Evolutionary conservation across 2,888 invertebrate genomes (phyloP), one percentile per base, ranked within the genome.

Genomic region (Hyposoter dolosus): DNA sequence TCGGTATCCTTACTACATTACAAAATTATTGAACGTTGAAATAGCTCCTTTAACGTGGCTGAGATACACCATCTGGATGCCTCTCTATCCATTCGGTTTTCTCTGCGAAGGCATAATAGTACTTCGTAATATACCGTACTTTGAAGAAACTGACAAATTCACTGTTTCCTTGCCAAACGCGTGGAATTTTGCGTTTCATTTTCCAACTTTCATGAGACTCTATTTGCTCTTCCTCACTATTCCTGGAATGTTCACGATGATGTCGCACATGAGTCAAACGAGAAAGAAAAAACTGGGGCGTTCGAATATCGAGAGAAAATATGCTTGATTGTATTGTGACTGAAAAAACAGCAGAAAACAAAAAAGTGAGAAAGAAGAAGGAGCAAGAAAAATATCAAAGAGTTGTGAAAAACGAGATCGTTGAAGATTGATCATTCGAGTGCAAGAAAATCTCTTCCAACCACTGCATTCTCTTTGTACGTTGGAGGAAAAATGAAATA

Each of bases 1-100:
- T 88, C 98, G 99, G 90, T 99, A 99, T 95, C 99, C 99, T 0
- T 99, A 97, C 94, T 99, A 99, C 94, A 96, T 99, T 92, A 95
- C 97, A 0, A 97, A 97, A 91, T 94, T 98, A 0, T 96, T 98
- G 91, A 96, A 97, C 83, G 96, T 96, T 40, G 96, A 98, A 84
- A 95, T 97, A 47, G 95, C 96, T 68, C 91, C 97, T 3, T 94
- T 99, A 10, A 99, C 98, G 0, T 99, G 99, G 99, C 94, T 99
- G 3, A 96, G 99, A 19, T 99, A 99, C 94, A 97, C 98, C 0
- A 95, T 98, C 81, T 99, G 99, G 99, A 98, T 99, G 88, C 97
- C 98, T 0, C 95, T 99, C 0, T 99, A 99, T 94, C 99, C 99
- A 0, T 93, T 98, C 56, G 99, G 99, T 7, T 96, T 98, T 89